Conservation (phyloP, 2,888 invertebrate species). For the Caenorhabditis becei region DNA sequence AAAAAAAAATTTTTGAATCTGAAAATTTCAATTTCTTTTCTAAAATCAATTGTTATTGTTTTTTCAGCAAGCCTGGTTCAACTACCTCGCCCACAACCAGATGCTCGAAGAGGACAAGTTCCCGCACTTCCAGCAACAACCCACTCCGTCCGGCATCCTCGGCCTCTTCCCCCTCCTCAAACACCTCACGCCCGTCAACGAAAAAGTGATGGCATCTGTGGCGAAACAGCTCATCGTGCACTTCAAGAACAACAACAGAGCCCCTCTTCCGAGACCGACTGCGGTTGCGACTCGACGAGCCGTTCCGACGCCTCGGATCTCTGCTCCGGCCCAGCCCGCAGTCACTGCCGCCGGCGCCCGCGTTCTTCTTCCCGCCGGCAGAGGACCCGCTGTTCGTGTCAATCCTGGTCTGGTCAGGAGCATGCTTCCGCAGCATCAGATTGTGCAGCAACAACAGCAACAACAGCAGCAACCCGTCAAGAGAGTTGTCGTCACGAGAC, state of each 20-base stretch:
- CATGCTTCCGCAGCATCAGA: background rate
- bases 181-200: conserved; percentile 4
- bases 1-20: background rate
- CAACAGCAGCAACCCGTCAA: too few relatives aligned
- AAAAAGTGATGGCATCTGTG: background rate
- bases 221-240: too few relatives aligned
- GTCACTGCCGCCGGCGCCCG: background rate
- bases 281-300: too few relatives aligned
- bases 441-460: too few relatives aligned
- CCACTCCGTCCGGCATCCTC: background rate
- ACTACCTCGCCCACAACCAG: conserved; percentile 29
- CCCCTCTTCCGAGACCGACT: too few relatives aligned
- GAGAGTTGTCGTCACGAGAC: background rate
- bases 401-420: too few relatives aligned
- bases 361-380: background rate
- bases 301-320: background rate
- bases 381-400: background rate
- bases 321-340: background rate
- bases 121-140: conserved; percentile 8
- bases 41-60: too few relatives aligned
- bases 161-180: conserved; percentile 10
- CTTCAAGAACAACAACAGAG: too few relatives aligned
- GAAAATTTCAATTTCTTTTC: conserved; percentile 2
- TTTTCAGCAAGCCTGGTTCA: conserved; percentile 44
- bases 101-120: conserved; percentile 15